Evolutionary conservation across 2,113 vertebrate genomes (phyloP).

Genomic region (Corydoras maculifer): DNA sequence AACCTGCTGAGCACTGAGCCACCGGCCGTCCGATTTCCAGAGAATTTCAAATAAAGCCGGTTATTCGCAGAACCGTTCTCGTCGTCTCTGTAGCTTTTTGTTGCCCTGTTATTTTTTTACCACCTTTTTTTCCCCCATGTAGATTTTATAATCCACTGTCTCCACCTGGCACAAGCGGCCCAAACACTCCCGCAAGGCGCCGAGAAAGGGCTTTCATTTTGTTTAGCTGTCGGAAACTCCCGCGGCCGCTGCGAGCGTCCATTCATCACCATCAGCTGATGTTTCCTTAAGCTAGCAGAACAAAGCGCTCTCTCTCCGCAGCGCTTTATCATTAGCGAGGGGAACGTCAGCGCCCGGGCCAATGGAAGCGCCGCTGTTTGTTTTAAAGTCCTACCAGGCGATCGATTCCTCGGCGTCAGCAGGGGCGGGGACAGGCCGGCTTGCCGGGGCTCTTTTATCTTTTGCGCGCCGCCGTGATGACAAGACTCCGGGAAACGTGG

Average conservation of each 20-base stretch:
- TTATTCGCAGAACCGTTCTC: too few species aligned
- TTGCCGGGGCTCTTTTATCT: too few species aligned
- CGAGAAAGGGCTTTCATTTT: neutral
- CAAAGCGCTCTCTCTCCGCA: slow-evolving; percentile 26
- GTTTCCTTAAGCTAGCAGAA: slow-evolving; percentile 44
- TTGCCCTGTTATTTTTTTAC: too few species aligned
- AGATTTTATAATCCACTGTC: neutral
- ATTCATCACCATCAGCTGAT: slow-evolving; percentile 53
- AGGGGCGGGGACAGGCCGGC: slow-evolving; percentile 2
- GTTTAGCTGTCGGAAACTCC: slow-evolving; percentile 26
- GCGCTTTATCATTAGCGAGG: slow-evolving; percentile 29
- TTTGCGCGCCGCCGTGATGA: too few species aligned
- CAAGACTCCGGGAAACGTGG: too few species aligned
- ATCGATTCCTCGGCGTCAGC: neutral
- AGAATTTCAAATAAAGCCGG: too few species aligned
- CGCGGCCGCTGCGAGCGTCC: slow-evolving; percentile 23
- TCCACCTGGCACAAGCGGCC: neutral
- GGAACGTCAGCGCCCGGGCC: slow-evolving; percentile 12
- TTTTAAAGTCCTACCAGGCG: neutral
- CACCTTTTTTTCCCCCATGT: neutral
- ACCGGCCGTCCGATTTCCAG: too few species aligned
- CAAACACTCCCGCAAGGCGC: neutral
- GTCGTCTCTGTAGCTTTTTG: too few species aligned
- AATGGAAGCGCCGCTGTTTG: slow-evolving; percentile 22
- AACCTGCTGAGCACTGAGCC: too few species aligned